These are phyloP conservation scores for Crotalus horridus DNA, from an alignment of 2,113 vertebrate species.

Conservation along the genomic window DNA sequence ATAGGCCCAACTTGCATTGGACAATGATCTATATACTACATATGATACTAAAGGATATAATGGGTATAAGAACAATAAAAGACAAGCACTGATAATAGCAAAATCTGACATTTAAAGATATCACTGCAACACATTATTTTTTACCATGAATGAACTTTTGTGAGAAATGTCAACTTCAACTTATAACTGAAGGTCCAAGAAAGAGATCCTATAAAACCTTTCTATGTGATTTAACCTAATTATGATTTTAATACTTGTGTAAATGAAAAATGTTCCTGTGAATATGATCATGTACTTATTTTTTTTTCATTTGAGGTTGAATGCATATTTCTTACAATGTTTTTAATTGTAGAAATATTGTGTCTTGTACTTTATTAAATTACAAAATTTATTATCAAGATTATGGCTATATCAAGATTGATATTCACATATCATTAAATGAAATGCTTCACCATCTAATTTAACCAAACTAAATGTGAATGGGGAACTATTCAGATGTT, in stretches of 20 bases:
- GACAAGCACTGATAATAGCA: conserved; percentile 42
- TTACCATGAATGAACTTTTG: conserved; percentile 57
- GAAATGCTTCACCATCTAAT: neutral
- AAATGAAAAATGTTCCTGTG: conserved; percentile 2
- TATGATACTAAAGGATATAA: conserved; percentile 33
- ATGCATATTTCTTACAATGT: neutral
- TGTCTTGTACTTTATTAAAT: neutral
- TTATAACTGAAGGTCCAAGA: conserved; percentile 56
- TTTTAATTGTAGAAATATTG: neutral
- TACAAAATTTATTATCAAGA: neutral
- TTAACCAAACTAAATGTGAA: neutral
- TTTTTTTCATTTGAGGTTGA: neutral
- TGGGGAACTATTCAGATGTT: neutral
- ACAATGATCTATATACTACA: conserved; percentile 31
- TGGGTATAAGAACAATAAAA: conserved; percentile 31
- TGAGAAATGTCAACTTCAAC: conserved; percentile 57
- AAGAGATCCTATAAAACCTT: conserved; percentile 50
- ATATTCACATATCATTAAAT: neutral
- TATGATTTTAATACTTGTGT: conserved; percentile 14
- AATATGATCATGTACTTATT: conserved; percentile 2
- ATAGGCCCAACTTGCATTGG: conserved; percentile 44
- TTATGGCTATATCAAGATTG: neutral
- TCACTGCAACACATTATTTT: conserved; percentile 60
- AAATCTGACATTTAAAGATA: conserved; percentile 56
- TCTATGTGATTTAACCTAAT: conserved; percentile 32